phyloP scores from a whole-genome alignment of 2,888 invertebrate genomes.

The Aleiodes leptofemur region DNA sequence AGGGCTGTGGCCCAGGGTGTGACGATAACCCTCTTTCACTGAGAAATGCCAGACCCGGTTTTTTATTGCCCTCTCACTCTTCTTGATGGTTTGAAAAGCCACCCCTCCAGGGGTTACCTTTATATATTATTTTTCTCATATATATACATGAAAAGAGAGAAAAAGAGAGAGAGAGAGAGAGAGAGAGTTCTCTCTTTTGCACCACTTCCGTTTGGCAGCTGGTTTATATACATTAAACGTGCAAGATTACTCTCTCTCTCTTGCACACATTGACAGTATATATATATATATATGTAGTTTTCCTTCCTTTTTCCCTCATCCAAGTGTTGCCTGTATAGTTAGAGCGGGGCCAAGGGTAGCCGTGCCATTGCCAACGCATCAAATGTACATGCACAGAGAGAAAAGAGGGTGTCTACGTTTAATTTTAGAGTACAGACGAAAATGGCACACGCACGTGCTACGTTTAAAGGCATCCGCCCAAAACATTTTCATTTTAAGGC shows the following conservation, averaged over 20 bases:
- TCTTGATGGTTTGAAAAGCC: constrained; percentile 33
- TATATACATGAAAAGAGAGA: background rate
- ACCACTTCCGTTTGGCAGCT: constrained; percentile 72
- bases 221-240: constrained; percentile 52
- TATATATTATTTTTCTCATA: constrained; percentile 50
- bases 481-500: background rate
- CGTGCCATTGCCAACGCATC: constrained; percentile 20
- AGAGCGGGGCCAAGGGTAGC: constrained; percentile 32
- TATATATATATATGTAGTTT: constrained; percentile 5
- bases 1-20: constrained; percentile 11
- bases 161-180: too few species aligned
- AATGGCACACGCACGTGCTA: constrained; percentile 33
- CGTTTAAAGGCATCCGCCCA: constrained; percentile 11
- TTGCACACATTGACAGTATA: background rate
- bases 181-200: constrained; percentile 54
- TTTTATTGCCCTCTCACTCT: constrained; percentile 44
- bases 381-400: constrained; percentile 16
- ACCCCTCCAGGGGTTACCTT: constrained; percentile 53
- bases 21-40: constrained; percentile 28
- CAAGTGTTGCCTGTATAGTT: background rate
- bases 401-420: constrained; percentile 34
- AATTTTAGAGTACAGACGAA: constrained; percentile 30
- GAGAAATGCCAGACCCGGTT: constrained; percentile 15
- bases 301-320: background rate
- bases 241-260: constrained; percentile 7